phyloP scores from a whole-genome alignment of 2,888 invertebrate species.

The Copidosoma aretas region DNA sequence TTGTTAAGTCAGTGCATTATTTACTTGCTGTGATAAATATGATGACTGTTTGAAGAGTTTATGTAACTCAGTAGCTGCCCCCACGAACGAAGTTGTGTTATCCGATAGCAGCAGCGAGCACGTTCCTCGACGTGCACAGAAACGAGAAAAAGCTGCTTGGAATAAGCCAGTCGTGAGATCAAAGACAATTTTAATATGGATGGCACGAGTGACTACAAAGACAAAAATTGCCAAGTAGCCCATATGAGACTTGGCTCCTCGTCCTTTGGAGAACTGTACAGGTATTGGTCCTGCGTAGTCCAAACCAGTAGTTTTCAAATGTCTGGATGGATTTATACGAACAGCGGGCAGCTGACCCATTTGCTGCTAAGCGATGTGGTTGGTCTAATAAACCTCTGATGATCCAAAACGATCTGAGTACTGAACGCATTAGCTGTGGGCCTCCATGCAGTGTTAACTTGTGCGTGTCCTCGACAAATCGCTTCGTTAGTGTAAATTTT shows the following conservation, averaged over 20 bases:
- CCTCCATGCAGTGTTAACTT: no score
- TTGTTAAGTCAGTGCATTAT: background rate
- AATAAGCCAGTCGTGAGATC: slow-evolving; percentile 44
- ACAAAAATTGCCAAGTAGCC: slow-evolving; percentile 46
- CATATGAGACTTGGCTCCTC: slow-evolving; percentile 41
- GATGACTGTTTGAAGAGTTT: background rate
- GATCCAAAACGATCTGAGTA: background rate
- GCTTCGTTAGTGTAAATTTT: background rate
- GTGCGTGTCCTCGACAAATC: slow-evolving; percentile 2
- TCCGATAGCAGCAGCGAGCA: slow-evolving; percentile 44
- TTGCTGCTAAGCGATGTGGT: slow-evolving; percentile 1
- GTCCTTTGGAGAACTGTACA: slow-evolving; percentile 36
- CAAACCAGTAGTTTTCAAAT: slow-evolving; percentile 41
- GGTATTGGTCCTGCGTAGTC: slow-evolving; percentile 45
- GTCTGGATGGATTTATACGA: slow-evolving; percentile 30
- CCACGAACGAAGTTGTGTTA: slow-evolving; percentile 49
- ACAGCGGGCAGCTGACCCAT: slow-evolving; percentile 29
- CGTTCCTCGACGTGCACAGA: slow-evolving; percentile 43
- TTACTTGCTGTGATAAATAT: background rate
- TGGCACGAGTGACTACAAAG: slow-evolving; percentile 45
- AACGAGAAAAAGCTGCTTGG: slow-evolving; percentile 44
- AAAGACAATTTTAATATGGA: slow-evolving; percentile 43
- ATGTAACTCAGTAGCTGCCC: slow-evolving; percentile 29
- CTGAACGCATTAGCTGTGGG: no score
- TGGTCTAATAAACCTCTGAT: background rate